These are phyloP conservation scores for Nymphalis polychloros DNA, from an alignment of 2,888 invertebrate species.

Conservation along the genomic window DNA sequence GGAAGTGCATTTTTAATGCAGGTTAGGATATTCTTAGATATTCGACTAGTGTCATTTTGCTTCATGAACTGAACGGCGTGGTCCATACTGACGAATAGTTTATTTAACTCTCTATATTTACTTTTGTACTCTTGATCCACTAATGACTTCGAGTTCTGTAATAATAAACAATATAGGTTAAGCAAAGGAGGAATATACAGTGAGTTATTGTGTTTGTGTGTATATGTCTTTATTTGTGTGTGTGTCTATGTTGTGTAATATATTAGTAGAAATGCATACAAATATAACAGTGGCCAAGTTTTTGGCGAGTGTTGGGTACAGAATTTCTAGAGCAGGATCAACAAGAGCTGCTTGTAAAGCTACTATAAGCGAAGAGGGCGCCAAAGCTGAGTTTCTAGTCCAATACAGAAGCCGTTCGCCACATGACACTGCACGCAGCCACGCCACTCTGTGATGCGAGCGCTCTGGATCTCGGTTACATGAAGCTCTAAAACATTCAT, in stretches of 20 bases:
- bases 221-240: background rate
- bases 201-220: background rate
- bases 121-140: constrained; percentile 69
- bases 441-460: constrained; percentile 57
- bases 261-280: constrained; percentile 45
- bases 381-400: constrained; percentile 60
- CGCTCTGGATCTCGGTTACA: constrained; percentile 53
- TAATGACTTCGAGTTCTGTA: constrained; percentile 60
- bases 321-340: constrained; percentile 63
- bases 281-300: constrained; percentile 54
- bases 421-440: constrained; percentile 58
- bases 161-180: constrained; percentile 25
- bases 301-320: constrained; percentile 58
- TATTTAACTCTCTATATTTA: constrained; percentile 64
- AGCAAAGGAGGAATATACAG: background rate
- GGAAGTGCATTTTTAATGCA: constrained; percentile 79
- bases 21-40: constrained; percentile 62
- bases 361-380: constrained; percentile 56
- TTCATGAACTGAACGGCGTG: constrained; percentile 66
- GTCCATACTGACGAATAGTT: constrained; percentile 64
- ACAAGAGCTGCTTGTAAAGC: constrained; percentile 63
- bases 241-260: background rate
- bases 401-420: constrained; percentile 58
- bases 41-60: constrained; percentile 51
- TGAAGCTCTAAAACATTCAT: constrained; percentile 53